Percentiles rank a stretch among this genome's conserved stretches.
Evolutionary conservation across 2,797 vertebrate genomes (phyloP).

Genomic region (Chelon auratus): DNA sequence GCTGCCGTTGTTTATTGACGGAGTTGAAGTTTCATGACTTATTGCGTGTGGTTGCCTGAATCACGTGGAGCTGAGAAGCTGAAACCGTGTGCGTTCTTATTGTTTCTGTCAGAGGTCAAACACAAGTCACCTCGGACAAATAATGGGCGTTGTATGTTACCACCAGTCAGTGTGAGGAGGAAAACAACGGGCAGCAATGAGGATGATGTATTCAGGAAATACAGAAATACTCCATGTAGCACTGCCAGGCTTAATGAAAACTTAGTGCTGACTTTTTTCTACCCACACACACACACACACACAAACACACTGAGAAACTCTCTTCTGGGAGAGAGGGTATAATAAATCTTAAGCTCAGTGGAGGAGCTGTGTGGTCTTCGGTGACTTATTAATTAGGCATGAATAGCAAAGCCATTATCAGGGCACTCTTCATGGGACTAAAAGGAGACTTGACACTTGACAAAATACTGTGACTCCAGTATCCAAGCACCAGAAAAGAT

Average conservation of each 20-base stretch:
- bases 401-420: constrained; percentile 65
- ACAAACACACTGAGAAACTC: constrained; percentile 28
- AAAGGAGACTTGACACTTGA: constrained; percentile 44
- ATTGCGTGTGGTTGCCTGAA: constrained; percentile 19
- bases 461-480: constrained; percentile 45
- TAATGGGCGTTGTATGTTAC: constrained; percentile 17
- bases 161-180: background rate
- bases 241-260: constrained; percentile 40
- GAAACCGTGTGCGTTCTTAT: constrained; percentile 13
- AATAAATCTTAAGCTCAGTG: constrained; percentile 59
- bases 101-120: constrained; percentile 34
- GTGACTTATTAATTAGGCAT: constrained; percentile 69
- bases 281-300: background rate
- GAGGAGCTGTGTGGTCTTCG: constrained; percentile 46
- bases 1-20: constrained; percentile 35
- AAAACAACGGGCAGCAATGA: constrained; percentile 16
- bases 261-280: constrained; percentile 24
- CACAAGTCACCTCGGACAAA: constrained; percentile 24
- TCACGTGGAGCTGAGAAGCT: constrained; percentile 21
- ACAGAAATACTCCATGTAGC: background rate
- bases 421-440: constrained; percentile 38
- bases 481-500: constrained; percentile 9
- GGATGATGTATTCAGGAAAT: constrained; percentile 14
- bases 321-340: constrained; percentile 39
- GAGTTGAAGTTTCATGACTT: constrained; percentile 18